Base-by-base conservation (phyloP, 2,888 invertebrate genomes). In the Tenthredo amoena region DNA sequence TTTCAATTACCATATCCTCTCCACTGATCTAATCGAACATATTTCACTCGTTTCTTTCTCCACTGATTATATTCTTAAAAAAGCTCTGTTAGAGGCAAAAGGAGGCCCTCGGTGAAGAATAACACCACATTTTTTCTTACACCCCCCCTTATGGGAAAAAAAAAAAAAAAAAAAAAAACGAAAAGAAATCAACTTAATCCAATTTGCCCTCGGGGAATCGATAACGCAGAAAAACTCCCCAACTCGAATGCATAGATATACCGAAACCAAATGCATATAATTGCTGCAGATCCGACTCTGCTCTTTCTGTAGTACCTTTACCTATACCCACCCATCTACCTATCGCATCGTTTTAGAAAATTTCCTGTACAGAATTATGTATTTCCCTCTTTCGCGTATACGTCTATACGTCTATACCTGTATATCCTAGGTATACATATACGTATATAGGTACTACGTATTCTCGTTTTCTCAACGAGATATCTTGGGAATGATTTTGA, bases 391-490 rank as follows among this genome's bases (percentile, higher is more conserved):
- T 4, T 47, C 3, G 47, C 47, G 15, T 10, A 43, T 43, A 43
- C 7, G 10, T 40, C 9, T 40, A 40, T 40, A 40, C n/a, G n/a
- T 26, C 0, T 9, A 0, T 47, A 15, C 43, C 47, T 50, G 26
- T 26, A 50, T 50, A 47, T 18, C 0, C 18, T 18, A 18, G 18
- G 18, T 50, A 12, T 40, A 9, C 40, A 9, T 3, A 2, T 43
- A 12, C 10, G 2, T 43, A 43, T 43, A 12, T 43, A 43, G 0
- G 10, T 50, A 18, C n/a, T n/a, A 55, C 55, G 55, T 55, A 34
- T 68, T 34, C 74, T n/a, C 43, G 74, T 74, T 47, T 74, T 74
- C 43, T 21, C 43, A 50, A 34, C 50, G 77, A 18, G 18, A 55
- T 31, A 77, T 77, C 77, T 77, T 55, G 31, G 21, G 31, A 43